Evolutionary conservation across 2,797 vertebrate genomes (phyloP), one percentile per base, ranked within the genome.

Genomic region (Enteromius fasciolatus): DNA sequence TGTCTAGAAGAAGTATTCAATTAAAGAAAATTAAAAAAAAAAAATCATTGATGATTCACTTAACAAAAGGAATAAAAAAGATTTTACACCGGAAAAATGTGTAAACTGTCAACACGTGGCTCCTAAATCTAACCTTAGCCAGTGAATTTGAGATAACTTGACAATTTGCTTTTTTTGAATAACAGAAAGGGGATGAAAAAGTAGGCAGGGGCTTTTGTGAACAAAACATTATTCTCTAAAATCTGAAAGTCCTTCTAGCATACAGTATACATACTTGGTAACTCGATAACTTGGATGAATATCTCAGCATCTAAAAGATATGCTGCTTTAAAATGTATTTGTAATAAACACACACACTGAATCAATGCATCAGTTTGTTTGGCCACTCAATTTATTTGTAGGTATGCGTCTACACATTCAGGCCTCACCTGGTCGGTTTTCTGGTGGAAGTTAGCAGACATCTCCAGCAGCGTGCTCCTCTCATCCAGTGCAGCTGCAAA

Each of bases 401-500:
- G 20, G 18, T 25, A 23, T 33, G 18, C n/a, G 64, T 81, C 9
- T 7, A 48, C 69, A 23, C 15, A 1, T 68, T 68, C 59, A 20
- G 39, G 5, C 90, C 92, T 90, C 83, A 98, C 98, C 96, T 99
- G 97, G 85, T 99, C 97, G 0, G 96, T 96, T 88, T 99, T 99
- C 92, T 98, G 98, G 90, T 99, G 98, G 90, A 99, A 99, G 86
- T 94, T 93, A 67, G 97, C 95, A 0, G 98, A 99, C 97, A 99
- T 99, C 87, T 99, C 98, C 89, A 99, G 84, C 82, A 99, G 91
- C 0, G 96, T 96, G 91, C 97, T 99, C 54, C 98, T 96, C 69
- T 99, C 98, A 9, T 99, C 98, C 90, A 99, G 91, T 1, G 98
- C 98, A 0, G 98, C 97, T 0, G 98, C 98, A 2, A 99, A 99